Conservation (phyloP, 2,797 vertebrate species). For the Prionace glauca region DNA sequence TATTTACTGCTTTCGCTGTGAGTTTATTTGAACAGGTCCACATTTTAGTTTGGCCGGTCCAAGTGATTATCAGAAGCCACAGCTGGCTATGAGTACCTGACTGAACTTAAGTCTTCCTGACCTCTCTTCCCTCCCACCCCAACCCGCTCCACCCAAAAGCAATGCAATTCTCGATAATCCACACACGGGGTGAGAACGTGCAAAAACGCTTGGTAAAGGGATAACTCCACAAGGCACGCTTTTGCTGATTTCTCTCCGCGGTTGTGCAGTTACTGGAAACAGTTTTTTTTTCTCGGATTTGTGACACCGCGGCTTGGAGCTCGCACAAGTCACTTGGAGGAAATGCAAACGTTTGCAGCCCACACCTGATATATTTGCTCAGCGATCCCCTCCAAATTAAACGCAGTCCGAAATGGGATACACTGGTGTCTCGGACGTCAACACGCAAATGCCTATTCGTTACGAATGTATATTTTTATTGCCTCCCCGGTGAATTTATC, state of each 20-base stretch:
- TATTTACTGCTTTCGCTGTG: not conserved
- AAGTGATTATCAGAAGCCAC: not conserved
- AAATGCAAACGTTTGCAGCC: not conserved
- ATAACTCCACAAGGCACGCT: not conserved
- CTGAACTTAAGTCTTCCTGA: not conserved
- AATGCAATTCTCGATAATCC: not conserved
- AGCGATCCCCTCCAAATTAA: not conserved
- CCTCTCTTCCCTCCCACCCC: too few species aligned
- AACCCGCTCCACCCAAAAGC: too few species aligned
- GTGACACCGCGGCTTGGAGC: not conserved
- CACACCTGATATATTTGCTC: not conserved
- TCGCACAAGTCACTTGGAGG: not conserved
- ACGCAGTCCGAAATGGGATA: not conserved
- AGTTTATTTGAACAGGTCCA: not conserved
- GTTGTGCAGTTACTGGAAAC: not conserved
- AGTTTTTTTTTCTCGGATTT: not conserved
- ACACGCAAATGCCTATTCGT: not conserved
- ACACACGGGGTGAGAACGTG: not conserved
- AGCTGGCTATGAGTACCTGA: not conserved
- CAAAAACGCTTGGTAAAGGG: not conserved
- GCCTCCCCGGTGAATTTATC: not conserved
- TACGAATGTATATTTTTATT: not conserved
- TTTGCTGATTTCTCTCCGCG: not conserved
- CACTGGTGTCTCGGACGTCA: not conserved
- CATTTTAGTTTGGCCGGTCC: not conserved